A percentile compares a stretch with the other conserved stretches of the same genome.
Evolutionary conservation across 35 echinoderm and acorn worm species (phyloP).

Genomic region (Amphiura filiformis): DNA sequence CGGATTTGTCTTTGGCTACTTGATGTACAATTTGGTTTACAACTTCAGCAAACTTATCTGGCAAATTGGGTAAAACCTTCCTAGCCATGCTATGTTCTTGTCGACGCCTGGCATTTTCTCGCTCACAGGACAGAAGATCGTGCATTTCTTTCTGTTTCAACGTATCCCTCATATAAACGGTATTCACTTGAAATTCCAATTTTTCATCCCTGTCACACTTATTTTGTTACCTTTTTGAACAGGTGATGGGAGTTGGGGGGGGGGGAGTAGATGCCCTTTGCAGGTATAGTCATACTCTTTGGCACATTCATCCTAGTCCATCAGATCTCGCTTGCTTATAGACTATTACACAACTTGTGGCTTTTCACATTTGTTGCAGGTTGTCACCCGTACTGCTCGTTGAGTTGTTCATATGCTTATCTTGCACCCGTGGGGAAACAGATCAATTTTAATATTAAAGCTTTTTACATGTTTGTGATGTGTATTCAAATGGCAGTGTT

Average conservation of each 20-base stretch:
- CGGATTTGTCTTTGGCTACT: no score
- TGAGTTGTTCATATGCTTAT: neutral
- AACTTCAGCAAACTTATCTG: no score
- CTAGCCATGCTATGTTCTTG: no score
- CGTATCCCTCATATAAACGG: no score
- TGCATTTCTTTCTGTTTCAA: no score
- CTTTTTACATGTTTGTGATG: neutral
- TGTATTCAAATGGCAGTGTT: neutral
- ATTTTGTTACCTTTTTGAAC: constrained; percentile 26
- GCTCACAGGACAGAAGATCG: no score
- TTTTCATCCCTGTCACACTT: no score
- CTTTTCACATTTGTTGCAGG: neutral
- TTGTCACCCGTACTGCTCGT: neutral
- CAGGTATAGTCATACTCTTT: constrained; percentile 2
- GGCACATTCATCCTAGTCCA: neutral
- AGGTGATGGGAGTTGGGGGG: neutral
- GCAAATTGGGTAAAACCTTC: no score
- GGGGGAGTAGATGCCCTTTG: neutral
- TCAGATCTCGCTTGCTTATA: neutral
- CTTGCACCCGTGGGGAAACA: neutral
- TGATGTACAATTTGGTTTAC: no score
- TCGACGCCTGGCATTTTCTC: no score
- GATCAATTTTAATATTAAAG: neutral
- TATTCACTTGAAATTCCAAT: no score
- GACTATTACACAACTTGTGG: neutral